Conservation (phyloP, 1,140 invertebrate genomes). For the Drosophila santomea region DNA sequence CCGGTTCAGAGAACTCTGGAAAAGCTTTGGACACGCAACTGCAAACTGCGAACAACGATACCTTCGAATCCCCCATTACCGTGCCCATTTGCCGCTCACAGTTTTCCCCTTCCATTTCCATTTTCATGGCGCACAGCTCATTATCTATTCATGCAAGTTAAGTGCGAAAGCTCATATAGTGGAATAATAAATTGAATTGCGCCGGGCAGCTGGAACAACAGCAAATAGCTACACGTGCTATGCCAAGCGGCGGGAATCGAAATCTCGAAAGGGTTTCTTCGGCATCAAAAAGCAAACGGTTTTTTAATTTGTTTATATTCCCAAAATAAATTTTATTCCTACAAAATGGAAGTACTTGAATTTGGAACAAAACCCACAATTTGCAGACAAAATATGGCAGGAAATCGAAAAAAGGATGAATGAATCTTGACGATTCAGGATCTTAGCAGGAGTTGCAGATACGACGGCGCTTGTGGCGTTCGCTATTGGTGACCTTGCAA, state of each 20-base stretch:
- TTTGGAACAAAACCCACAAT: no score
- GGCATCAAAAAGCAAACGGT: no score
- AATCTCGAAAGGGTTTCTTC: neutral
- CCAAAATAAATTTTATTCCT: no score
- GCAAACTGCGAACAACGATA: neutral
- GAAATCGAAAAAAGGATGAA: no score
- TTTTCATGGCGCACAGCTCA: conserved; percentile 40
- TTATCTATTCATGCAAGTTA: conserved; percentile 81
- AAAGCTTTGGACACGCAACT: conserved; percentile 51
- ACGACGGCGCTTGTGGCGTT: neutral
- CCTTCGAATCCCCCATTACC: conserved; percentile 13
- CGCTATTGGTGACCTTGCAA: neutral
- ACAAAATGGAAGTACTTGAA: no score
- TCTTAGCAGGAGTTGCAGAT: neutral
- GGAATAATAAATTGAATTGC: conserved; percentile 80
- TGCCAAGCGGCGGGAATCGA: neutral
- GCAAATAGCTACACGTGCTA: conserved; percentile 63
- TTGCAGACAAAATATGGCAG: no score
- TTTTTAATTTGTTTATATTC: no score
- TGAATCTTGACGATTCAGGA: neutral
- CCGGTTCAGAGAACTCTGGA: conserved; percentile 36
- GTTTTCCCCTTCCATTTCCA: conserved; percentile 16
- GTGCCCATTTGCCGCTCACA: conserved; percentile 9
- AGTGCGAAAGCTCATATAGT: conserved; percentile 79
- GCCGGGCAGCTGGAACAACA: conserved; percentile 54